These are phyloP conservation scores for Apamea sordens DNA, from an alignment of 2,888 invertebrate species.

Conservation along the genomic window DNA sequence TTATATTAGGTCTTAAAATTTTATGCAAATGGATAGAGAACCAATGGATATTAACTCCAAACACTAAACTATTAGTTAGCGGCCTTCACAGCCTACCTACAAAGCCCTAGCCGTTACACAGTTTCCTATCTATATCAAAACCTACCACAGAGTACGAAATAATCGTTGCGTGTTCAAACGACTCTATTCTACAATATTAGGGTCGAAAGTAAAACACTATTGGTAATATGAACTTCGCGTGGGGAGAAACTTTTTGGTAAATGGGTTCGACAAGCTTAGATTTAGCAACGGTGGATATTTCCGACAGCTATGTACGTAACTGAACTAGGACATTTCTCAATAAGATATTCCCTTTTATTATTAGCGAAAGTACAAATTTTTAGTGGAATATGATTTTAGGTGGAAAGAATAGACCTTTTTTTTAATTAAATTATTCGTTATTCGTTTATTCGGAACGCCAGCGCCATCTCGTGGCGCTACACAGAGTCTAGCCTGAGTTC, in stretches of 20 bases:
- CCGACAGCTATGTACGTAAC: background rate
- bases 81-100: too few species aligned
- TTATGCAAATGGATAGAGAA: too few species aligned
- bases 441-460: too few species aligned
- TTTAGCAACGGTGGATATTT: background rate
- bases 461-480: too few species aligned
- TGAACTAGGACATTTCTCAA: background rate
- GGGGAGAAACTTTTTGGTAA: constrained; percentile 12
- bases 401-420: too few species aligned
- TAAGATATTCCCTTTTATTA: background rate
- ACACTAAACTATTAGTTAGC: too few species aligned
- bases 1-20: too few species aligned
- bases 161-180: constrained; percentile 32
- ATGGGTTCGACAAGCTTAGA: constrained; percentile 8
- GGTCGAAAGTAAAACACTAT: constrained; percentile 17
- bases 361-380: background rate
- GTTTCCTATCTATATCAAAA: background rate
- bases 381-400: too few species aligned
- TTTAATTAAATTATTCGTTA: too few species aligned
- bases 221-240: constrained; percentile 44
- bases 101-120: too few species aligned
- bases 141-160: background rate
- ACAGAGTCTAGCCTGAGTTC: too few species aligned
- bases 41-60: too few species aligned
- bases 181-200: background rate